Evolutionary conservation across 2,888 invertebrate species (phyloP), one percentile per base, ranked within the genome.

Genomic region (Nomada ruficornis): DNA sequence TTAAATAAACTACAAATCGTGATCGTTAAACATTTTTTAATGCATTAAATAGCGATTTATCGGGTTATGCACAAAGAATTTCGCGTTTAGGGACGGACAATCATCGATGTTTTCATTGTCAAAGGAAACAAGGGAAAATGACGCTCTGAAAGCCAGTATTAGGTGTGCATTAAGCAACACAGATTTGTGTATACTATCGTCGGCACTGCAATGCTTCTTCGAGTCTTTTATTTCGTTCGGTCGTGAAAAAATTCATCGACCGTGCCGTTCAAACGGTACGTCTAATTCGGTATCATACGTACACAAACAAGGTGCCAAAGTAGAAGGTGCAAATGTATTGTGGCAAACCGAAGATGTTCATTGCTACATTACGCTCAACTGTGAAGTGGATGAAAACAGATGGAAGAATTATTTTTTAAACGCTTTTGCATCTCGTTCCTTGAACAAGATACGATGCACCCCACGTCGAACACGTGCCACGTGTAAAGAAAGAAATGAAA

Each of bases 1-100:
- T 93, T 91, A 90, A 91, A 91, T 90, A 88, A 89, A 86, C 80
- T 86, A 85, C 86, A 90, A 73, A 92, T 92, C 93, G 93, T 93
- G 91, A 93, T 93, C 88, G 90, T 91, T 67, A 79, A 86, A 87
- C 87, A 80, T 86, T 89, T 81, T 87, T 75, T 76, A 81, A 84
- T 82, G 85, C 79, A 85, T 84, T 79, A 67, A 84, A 83, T 78
- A 85, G 82, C 82, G 80, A 82, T 82, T 72, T 68, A 71, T 80
- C 84, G 77, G 85, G 83, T 82, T 86, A 86, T 91, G 91, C 91
- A 92, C 90, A 92, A 92, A 94, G 94, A 94, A 94, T 93, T 93
- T 93, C 90, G 93, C 93, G 93, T 94, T 94, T 92, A 89, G 91
- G 88, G 89, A 93, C 91, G 93, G 93, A 94, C 94, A 94, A 94